These are phyloP conservation scores for Psilopsiagon aurifrons DNA, from an alignment of 2,113 vertebrate genomes.

Conservation along the genomic window DNA sequence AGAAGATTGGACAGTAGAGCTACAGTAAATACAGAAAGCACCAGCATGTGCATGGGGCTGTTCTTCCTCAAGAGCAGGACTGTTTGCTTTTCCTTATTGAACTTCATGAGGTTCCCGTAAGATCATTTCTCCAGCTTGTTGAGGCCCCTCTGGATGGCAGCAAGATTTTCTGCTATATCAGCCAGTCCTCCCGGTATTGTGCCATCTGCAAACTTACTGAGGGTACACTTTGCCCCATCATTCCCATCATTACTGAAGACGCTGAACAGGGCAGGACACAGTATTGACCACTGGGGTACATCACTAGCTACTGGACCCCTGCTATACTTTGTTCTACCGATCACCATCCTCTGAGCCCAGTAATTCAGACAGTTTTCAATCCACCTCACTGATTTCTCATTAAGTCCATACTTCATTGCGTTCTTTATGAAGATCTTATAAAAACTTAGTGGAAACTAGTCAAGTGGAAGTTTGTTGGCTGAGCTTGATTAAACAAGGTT, in stretches of 20 bases:
- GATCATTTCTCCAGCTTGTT: background rate
- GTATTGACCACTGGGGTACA: background rate
- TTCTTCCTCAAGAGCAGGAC: background rate
- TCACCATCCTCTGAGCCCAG: background rate
- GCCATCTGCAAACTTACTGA: background rate
- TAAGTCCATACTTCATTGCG: background rate
- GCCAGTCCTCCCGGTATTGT: background rate
- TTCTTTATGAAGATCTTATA: background rate
- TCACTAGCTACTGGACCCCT: background rate
- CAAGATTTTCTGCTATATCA: background rate
- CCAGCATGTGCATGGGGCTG: background rate
- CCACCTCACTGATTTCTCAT: background rate
- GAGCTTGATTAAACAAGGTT: background rate
- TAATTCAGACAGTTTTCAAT: background rate
- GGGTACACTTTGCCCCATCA: background rate
- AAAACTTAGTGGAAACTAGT: background rate
- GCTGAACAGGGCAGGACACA: background rate
- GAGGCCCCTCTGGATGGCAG: background rate
- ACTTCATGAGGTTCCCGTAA: rapidly evolving
- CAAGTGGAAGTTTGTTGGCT: background rate
- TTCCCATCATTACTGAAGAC: background rate
- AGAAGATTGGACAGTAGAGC: background rate
- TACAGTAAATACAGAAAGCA: background rate
- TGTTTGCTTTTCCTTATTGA: background rate
- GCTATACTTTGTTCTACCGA: background rate